Percentiles rank a stretch among this genome's conserved stretches.
These are phyloP conservation scores for Cinclus mexicanus DNA, from an alignment of 2,113 vertebrate species.

Conservation along the genomic window DNA sequence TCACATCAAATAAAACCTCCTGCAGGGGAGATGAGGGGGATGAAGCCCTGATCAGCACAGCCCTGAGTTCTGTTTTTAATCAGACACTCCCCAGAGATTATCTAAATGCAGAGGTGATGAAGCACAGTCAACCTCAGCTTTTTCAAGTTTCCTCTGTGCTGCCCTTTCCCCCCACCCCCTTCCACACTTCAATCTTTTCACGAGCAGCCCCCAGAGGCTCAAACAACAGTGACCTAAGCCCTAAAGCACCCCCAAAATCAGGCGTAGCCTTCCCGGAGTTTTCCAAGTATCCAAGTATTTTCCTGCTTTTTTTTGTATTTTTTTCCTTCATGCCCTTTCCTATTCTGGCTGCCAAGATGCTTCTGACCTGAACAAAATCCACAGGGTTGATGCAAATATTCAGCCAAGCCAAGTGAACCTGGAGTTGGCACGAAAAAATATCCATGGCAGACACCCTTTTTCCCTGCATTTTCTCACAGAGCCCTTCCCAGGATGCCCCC, in stretches of 20 bases:
- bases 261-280: background rate
- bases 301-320: background rate
- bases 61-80: background rate
- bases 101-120: background rate
- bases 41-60: background rate
- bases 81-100: background rate
- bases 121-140: background rate
- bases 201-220: background rate
- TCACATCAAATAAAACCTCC: constrained; percentile 82
- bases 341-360: background rate
- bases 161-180: background rate
- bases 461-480: background rate
- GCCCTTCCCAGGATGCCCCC: background rate
- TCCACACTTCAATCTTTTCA: background rate
- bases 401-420: background rate
- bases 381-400: background rate
- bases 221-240: background rate
- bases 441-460: fast-evolving
- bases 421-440: background rate
- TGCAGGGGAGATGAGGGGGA: background rate
- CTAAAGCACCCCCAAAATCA: background rate
- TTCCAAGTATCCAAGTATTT: background rate
- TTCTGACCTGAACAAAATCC: background rate
- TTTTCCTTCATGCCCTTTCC: background rate
- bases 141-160: background rate